Percentiles rank a stretch among this genome's conserved stretches.
These are phyloP conservation scores for Microctenopoma stevenorrisi DNA, from an alignment of 2,797 vertebrate species.

Conservation along the genomic window DNA sequence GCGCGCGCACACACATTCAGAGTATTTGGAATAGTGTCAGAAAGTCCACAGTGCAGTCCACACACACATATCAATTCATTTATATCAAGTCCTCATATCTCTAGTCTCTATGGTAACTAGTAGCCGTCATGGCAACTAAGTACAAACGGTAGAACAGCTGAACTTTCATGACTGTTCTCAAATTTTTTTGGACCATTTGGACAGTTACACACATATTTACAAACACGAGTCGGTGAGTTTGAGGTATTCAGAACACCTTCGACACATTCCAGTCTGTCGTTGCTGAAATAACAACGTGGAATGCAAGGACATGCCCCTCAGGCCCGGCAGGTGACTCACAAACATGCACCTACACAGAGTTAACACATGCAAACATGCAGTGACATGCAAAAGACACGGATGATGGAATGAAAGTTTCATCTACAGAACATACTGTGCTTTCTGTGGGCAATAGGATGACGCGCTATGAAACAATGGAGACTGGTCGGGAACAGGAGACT, in stretches of 20 bases:
- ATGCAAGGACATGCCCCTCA: slow-evolving; percentile 56
- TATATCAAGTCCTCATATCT: slow-evolving; percentile 73
- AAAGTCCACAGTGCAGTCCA: slow-evolving; percentile 5
- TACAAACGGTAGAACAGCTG: slow-evolving; percentile 69
- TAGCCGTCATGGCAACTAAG: slow-evolving; percentile 81
- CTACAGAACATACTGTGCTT: neutral
- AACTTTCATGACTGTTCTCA: slow-evolving; percentile 75
- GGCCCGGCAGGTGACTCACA: slow-evolving; percentile 45
- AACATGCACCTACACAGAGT: slow-evolving; percentile 7
- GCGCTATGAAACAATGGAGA: neutral
- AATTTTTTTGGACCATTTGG: slow-evolving; percentile 64
- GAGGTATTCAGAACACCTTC: slow-evolving; percentile 25
- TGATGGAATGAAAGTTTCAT: slow-evolving; percentile 5
- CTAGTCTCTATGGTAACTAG: slow-evolving; percentile 85
- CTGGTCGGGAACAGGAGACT: neutral
- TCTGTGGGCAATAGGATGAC: neutral
- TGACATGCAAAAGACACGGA: slow-evolving; percentile 40
- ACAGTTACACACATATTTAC: slow-evolving; percentile 2
- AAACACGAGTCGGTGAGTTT: slow-evolving; percentile 16
- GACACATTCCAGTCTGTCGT: slow-evolving; percentile 4
- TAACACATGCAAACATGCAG: slow-evolving; percentile 38
- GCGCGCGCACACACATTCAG: slow-evolving; percentile 34
- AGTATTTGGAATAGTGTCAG: slow-evolving; percentile 52
- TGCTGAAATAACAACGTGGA: slow-evolving; percentile 40
- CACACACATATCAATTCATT: slow-evolving; percentile 63